phyloP scores from a whole-genome alignment of 2,113 vertebrate species.

The Psilopogon haemacephalus region DNA sequence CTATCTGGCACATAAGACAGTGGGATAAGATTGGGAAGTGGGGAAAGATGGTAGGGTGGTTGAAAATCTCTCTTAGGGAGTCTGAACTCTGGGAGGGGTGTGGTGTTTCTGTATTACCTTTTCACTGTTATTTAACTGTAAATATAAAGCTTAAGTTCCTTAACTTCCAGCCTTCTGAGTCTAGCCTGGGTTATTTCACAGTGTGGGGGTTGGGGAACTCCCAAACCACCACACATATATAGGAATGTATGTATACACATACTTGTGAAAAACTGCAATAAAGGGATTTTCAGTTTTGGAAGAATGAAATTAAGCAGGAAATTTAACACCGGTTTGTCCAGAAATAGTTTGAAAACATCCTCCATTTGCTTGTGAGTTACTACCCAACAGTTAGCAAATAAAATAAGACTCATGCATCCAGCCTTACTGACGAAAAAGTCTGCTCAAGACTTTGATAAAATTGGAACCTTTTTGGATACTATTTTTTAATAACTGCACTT shows the following conservation, averaged over 20 bases:
- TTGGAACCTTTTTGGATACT: not conserved
- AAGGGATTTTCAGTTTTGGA: not conserved
- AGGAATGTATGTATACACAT: fast-evolving
- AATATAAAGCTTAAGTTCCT: too few species aligned
- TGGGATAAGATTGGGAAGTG: too few species aligned
- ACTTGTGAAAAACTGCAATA: not conserved
- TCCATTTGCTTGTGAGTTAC: not conserved
- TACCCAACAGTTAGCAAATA: not conserved
- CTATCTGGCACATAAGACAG: too few species aligned
- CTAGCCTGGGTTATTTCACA: too few species aligned
- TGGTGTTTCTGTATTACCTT: too few species aligned
- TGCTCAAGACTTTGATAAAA: not conserved
- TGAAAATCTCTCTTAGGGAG: too few species aligned
- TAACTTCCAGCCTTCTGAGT: too few species aligned
- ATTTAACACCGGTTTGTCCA: not conserved
- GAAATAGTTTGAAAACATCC: not conserved
- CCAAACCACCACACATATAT: too few species aligned
- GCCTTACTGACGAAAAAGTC: not conserved
- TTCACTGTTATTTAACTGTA: too few species aligned
- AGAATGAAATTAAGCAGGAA: not conserved
- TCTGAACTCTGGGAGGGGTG: too few species aligned
- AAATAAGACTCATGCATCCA: not conserved
- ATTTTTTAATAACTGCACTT: not conserved
- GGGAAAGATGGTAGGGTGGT: too few species aligned
- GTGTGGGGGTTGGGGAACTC: too few species aligned